Evolutionary conservation across 2,797 vertebrate species (phyloP).

Genomic region (Varecia variegata): DNA sequence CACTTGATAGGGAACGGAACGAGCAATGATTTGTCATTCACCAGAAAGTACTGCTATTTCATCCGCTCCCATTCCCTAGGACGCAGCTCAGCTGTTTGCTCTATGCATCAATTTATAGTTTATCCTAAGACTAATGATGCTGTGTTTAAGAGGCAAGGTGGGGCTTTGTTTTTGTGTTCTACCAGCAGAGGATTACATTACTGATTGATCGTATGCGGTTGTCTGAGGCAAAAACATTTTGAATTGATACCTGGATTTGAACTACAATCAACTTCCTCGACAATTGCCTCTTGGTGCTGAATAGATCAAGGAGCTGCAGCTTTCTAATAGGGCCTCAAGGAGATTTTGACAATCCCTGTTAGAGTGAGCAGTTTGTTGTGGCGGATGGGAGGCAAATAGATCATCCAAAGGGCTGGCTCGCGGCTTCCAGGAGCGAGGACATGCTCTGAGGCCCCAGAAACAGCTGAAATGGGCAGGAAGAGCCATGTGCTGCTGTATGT

Average conservation of each 20-base stretch:
- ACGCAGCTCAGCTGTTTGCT: not conserved
- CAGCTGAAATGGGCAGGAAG: not conserved
- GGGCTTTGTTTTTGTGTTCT: slow-evolving; percentile 62
- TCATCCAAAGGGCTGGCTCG: slow-evolving; percentile 30
- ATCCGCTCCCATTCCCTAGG: slow-evolving; percentile 17
- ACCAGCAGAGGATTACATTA: slow-evolving; percentile 62
- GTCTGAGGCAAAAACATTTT: slow-evolving; percentile 69
- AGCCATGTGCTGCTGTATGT: not conserved
- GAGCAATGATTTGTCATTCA: slow-evolving; percentile 60
- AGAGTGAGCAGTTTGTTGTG: slow-evolving; percentile 44
- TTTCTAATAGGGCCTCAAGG: slow-evolving; percentile 72
- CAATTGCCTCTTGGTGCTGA: slow-evolving; percentile 69
- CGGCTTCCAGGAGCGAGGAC: not conserved
- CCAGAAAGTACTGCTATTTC: slow-evolving; percentile 65
- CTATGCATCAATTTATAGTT: slow-evolving; percentile 56
- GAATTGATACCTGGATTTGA: slow-evolving; percentile 78
- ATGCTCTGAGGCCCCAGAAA: not conserved
- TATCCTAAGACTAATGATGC: slow-evolving; percentile 60
- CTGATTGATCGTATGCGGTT: slow-evolving; percentile 8
- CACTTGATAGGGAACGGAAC: slow-evolving; percentile 27
- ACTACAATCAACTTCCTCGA: slow-evolving; percentile 71
- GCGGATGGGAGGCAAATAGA: slow-evolving; percentile 48
- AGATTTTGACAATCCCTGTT: slow-evolving; percentile 69
- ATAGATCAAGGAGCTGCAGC: slow-evolving; percentile 66
- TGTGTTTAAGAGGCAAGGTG: slow-evolving; percentile 65